These are phyloP conservation scores for Aphis craccivora DNA, from an alignment of 1,140 invertebrate species.

Conservation along the genomic window DNA sequence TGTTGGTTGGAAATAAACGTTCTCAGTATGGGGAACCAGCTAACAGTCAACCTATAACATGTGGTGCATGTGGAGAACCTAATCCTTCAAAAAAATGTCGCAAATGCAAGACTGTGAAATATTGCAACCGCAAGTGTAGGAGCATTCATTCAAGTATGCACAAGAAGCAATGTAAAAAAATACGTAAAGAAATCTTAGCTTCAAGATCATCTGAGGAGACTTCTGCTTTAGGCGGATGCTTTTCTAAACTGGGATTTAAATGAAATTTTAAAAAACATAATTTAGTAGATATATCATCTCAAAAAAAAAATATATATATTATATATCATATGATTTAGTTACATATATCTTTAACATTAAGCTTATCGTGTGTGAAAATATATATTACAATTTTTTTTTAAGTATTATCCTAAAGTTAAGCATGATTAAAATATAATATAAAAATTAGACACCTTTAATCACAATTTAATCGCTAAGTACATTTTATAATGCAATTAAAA, in stretches of 20 bases:
- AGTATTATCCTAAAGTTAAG: neutral
- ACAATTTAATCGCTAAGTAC: too few species aligned
- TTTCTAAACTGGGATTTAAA: neutral
- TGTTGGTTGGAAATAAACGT: slow-evolving; percentile 82
- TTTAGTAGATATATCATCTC: neutral
- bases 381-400: neutral
- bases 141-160: slow-evolving; percentile 95
- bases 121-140: slow-evolving; percentile 94
- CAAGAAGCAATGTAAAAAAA: slow-evolving; percentile 78
- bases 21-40: slow-evolving; percentile 66
- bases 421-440: neutral
- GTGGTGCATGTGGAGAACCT: slow-evolving; percentile 87
- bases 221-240: neutral
- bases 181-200: neutral
- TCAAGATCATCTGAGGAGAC: neutral
- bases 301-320: neutral
- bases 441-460: neutral
- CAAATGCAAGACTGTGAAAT: slow-evolving; percentile 92
- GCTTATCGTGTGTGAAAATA: neutral
- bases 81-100: slow-evolving; percentile 91
- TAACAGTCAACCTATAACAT: slow-evolving; percentile 75
- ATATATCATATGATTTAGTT: neutral
- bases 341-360: neutral
- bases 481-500: too few species aligned
- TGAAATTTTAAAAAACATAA: neutral